Conservation (phyloP, 1,140 invertebrate species). For the Coenobita brevimanus region DNA sequence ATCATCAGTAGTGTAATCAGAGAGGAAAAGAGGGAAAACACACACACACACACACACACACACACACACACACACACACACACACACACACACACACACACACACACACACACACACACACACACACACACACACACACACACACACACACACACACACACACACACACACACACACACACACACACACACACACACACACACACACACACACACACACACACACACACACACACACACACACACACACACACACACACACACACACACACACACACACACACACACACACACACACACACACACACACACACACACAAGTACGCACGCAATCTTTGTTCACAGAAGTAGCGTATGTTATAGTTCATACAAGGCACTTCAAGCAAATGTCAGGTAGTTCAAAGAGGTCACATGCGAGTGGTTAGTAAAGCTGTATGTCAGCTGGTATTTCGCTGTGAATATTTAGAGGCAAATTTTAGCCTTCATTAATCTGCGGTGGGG, state of each 20-base stretch:
- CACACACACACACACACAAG: neutral
- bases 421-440: too few species aligned
- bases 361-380: too few species aligned
- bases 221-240: constrained; percentile 10
- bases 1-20: too few species aligned
- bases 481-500: too few species aligned
- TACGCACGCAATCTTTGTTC: too few species aligned
- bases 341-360: neutral
- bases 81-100: constrained; percentile 31
- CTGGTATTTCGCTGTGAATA: too few species aligned
- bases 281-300: neutral
- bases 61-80: constrained; percentile 23
- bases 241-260: neutral
- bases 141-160: constrained; percentile 38
- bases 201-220: constrained; percentile 38
- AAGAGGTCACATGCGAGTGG: too few species aligned
- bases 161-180: constrained; percentile 30
- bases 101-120: constrained; percentile 34
- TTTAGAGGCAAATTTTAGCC: too few species aligned
- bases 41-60: too few species aligned
- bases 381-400: too few species aligned
- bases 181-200: constrained; percentile 39
- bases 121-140: constrained; percentile 35
- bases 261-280: neutral
- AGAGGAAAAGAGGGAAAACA: too few species aligned